Percentiles rank a stretch among this genome's conserved stretches.
These are phyloP conservation scores for Myocastor coypus DNA, from an alignment of 2,113 vertebrate species.

Conservation along the genomic window DNA sequence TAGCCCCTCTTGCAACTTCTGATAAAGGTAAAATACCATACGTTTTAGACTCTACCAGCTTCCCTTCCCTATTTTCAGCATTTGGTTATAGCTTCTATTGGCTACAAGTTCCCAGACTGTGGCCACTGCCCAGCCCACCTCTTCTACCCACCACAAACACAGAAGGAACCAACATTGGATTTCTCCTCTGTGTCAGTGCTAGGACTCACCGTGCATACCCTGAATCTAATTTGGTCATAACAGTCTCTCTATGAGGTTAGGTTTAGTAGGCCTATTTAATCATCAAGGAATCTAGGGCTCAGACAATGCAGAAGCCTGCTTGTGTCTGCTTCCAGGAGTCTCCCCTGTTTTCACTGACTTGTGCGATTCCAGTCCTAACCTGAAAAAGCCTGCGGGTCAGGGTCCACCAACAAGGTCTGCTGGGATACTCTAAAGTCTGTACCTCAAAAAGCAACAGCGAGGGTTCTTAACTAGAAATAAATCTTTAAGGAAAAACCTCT, in stretches of 20 bases:
- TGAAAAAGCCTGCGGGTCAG: constrained; percentile 26
- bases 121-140: background rate
- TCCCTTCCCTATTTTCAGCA: background rate
- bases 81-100: background rate
- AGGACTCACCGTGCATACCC: background rate
- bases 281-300: constrained; percentile 33
- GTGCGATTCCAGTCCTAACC: background rate
- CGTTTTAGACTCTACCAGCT: background rate
- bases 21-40: background rate
- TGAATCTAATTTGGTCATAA: constrained; percentile 22
- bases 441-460: background rate
- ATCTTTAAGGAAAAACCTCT: background rate
- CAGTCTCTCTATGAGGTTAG: background rate
- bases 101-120: background rate
- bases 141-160: background rate
- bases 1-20: background rate
- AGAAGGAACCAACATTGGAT: background rate
- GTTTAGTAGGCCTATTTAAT: constrained; percentile 53
- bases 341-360: background rate
- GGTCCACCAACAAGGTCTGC: constrained; percentile 9
- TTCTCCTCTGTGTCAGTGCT: background rate
- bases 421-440: constrained; percentile 4
- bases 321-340: background rate
- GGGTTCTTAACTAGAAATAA: background rate
- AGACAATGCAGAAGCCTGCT: constrained; percentile 25